These are phyloP conservation scores for Argyresthia goedartella DNA, from an alignment of 2,888 invertebrate genomes.

Conservation along the genomic window DNA sequence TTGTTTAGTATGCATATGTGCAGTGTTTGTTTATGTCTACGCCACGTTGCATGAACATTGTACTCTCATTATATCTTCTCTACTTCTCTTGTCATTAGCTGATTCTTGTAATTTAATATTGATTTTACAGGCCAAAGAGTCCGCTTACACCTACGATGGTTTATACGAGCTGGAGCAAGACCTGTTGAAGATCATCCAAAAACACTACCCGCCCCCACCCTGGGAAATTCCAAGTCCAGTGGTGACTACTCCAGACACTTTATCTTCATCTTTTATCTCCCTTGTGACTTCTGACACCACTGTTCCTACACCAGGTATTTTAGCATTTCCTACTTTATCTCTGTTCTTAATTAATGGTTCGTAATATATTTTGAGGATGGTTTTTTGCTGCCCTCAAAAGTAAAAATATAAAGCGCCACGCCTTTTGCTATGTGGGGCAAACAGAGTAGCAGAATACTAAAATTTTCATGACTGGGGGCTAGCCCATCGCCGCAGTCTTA, in stretches of 20 bases:
- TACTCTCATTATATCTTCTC: neutral
- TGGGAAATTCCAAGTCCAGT: conserved; percentile 15
- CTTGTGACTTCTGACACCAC: conserved; percentile 44
- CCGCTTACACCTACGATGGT: neutral
- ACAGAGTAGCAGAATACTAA: no score
- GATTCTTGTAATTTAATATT: neutral
- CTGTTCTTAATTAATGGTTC: no score
- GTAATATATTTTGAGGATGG: no score
- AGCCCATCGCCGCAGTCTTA: no score
- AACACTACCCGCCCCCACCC: conserved; percentile 23
- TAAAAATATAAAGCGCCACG: no score
- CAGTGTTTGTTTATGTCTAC: no score
- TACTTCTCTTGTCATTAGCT: neutral
- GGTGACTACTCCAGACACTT: conserved; percentile 24
- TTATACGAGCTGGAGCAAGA: neutral
- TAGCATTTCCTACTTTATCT: no score
- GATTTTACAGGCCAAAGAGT: neutral
- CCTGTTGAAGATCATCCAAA: neutral
- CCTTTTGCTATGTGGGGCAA: no score
- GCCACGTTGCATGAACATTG: no score
- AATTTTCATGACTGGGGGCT: no score
- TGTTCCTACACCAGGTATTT: conserved; percentile 54
- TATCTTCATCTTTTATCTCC: conserved; percentile 52
- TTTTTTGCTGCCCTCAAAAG: no score
- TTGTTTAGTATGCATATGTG: no score